Base-by-base conservation (phyloP, 1,140 invertebrate genomes). In the Dinoponera quadriceps region DNA sequence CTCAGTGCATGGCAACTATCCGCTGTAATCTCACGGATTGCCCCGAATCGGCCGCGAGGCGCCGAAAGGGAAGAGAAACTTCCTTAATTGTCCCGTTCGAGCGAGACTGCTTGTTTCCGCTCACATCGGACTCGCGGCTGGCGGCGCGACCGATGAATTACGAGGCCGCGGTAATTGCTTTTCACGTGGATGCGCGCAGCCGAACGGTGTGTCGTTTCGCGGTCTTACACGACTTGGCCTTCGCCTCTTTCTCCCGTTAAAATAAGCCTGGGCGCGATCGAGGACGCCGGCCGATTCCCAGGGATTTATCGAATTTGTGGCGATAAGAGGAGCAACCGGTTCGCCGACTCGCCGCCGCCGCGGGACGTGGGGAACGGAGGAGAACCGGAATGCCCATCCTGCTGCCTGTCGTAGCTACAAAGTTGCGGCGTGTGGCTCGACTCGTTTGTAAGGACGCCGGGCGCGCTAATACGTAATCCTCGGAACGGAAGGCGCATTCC, bases 391-490 rank as follows among this genome's bases (percentile, higher is more conserved):
- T 91, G 81, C 85, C 65, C 65, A 57, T 80, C 51, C 60, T 25
- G 65, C 22, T 44, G 38, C 33, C 75, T 66, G 75, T 88, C 88
- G 85, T 85, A 49, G 80, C 33, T 90, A 90, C 90, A 88, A 91
- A 90, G 85, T 91, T 89, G 85, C 86, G 75, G 80, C 60, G 84
- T 72, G 71, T 84, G 74, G 65, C 75, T 55, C 48, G 20, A 78
- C 71, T 75, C 85, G 48, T 72, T 75, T 71, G 83, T 73, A 75
- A 80, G 54, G 69, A 81, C 71, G 75, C 63, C 51, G 68, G 48
- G 33, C 82, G 84, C 89, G 77, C 84, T 90, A 88, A 89, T 84
- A 86, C 80, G 75, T 86, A 82, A 87, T 87, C 82, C 25, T 63
- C 54, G 59, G 29, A 68, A 44, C 55, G 66, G 29, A 55, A 86